phyloP scores from a whole-genome alignment of 2,113 vertebrate species.

The Chrysochloris asiatica region DNA sequence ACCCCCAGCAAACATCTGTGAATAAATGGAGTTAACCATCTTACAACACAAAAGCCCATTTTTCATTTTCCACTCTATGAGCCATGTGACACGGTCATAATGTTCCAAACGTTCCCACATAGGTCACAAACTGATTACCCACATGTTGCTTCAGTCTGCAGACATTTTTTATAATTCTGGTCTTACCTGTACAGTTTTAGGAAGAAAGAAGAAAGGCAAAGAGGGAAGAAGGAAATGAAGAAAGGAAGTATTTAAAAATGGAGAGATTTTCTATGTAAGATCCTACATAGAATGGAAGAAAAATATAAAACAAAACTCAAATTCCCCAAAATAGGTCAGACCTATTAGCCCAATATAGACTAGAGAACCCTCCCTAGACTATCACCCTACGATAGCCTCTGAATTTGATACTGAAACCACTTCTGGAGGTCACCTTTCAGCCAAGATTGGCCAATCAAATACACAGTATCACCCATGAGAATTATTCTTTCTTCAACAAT shows the following conservation, averaged over 20 bases:
- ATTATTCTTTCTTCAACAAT: background rate
- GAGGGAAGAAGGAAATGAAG: background rate
- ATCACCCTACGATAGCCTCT: background rate
- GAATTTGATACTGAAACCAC: background rate
- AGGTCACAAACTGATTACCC: background rate
- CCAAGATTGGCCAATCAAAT: background rate
- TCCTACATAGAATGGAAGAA: background rate
- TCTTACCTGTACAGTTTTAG: background rate
- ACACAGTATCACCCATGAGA: background rate
- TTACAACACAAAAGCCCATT: background rate
- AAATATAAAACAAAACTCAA: background rate
- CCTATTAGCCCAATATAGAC: too few species aligned
- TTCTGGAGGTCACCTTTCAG: background rate
- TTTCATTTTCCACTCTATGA: background rate
- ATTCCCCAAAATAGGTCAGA: background rate
- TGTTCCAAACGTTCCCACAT: background rate
- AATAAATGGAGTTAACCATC: background rate
- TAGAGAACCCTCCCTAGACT: background rate
- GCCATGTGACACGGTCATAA: background rate
- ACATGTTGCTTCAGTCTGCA: background rate
- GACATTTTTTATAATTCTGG: background rate
- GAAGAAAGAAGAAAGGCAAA: background rate
- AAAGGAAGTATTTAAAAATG: too few species aligned
- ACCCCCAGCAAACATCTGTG: background rate
- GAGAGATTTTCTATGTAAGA: background rate